Conservation (phyloP, 2,113 vertebrate genomes). For the Vimba vimba region DNA sequence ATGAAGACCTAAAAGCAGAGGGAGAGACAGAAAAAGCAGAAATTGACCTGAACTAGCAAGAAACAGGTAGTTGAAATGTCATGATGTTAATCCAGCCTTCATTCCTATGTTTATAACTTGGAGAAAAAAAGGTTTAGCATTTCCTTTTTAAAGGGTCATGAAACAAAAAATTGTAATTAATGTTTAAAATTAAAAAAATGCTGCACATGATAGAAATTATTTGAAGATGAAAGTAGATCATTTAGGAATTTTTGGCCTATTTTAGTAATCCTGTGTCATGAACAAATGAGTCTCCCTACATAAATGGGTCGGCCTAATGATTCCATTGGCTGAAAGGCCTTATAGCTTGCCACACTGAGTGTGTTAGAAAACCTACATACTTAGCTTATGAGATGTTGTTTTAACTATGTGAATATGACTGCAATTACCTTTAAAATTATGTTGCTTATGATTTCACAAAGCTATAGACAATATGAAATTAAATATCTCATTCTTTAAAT, state of each 20-base stretch:
- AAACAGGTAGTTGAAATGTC: slow-evolving; percentile 1
- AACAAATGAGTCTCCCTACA: background rate
- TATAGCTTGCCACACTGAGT: background rate
- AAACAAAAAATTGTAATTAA: background rate
- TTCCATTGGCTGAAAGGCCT: background rate
- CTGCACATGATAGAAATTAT: background rate
- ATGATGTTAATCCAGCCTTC: background rate
- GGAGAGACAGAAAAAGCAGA: background rate
- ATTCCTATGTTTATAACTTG: background rate
- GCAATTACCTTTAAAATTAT: background rate
- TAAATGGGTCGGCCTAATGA: background rate
- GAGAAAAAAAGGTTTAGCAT: background rate
- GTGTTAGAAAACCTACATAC: background rate
- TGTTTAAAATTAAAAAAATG: background rate
- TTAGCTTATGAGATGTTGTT: background rate
- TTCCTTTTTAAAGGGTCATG: background rate
- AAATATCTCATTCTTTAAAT: background rate
- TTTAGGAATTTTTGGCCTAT: background rate
- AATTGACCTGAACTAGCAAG: background rate
- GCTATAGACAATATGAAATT: background rate
- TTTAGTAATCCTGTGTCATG: background rate
- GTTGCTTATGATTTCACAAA: background rate
- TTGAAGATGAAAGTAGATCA: background rate
- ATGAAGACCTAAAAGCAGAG: background rate
- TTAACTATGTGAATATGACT: background rate